Evolutionary conservation across 2,113 vertebrate species (phyloP).

Genomic region (Elaphurus davidianus): DNA sequence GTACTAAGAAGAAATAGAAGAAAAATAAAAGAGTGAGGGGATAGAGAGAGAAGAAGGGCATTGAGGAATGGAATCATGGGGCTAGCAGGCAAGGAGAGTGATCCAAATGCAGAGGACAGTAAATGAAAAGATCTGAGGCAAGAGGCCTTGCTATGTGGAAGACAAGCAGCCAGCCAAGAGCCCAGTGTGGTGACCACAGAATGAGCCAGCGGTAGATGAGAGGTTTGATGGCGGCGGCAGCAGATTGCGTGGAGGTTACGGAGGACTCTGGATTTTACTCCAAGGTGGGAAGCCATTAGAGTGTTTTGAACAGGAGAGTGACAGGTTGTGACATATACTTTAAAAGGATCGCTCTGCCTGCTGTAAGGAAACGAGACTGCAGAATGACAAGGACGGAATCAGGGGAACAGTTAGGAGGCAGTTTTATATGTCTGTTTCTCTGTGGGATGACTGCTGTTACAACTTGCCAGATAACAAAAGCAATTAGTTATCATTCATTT

Average conservation of each 20-base stretch:
- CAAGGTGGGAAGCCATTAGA: not conserved
- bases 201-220: not conserved
- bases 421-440: not conserved
- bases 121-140: not conserved
- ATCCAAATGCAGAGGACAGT: not conserved
- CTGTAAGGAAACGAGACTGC: not conserved
- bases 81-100: not conserved
- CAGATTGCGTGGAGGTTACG: not conserved
- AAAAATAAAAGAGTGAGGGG: not conserved
- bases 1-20: not conserved
- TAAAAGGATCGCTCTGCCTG: not conserved
- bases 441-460: not conserved
- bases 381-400: not conserved
- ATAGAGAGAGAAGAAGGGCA: not conserved
- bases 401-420: not conserved
- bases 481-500: slow-evolving; percentile 34
- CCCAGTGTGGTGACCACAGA: accelerated
- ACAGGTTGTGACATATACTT: slow-evolving; percentile 35
- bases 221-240: not conserved
- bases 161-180: too few relatives aligned
- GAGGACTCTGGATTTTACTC: not conserved
- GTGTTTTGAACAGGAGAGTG: slow-evolving; percentile 18
- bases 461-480: slow-evolving; percentile 36
- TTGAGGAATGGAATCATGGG: not conserved
- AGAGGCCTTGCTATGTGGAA: not conserved